Evolutionary conservation across 2,888 invertebrate genomes (phyloP), one percentile per base, ranked within the genome.

Genomic region (Tachina grossa): DNA sequence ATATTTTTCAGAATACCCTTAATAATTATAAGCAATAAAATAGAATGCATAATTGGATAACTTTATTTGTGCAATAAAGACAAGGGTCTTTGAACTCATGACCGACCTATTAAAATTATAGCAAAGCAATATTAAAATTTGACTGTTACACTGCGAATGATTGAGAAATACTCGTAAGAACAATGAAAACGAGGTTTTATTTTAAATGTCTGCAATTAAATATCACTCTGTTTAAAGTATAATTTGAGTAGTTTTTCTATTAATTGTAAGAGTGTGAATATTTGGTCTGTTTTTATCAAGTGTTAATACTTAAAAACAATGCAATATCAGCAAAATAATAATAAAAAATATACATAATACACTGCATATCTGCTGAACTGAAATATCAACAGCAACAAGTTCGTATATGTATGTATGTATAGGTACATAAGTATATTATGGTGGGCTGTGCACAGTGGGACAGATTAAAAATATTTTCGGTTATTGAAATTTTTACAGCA

Each of bases 81-180:
- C 31, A 47, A 72, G 61, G 83, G 79, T 83, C 79, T 83, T 72
- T 83, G 79, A 82, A 85, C 85, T 65, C 57, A 41, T 79, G 69
- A 82, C 82, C 83, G 85, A 78, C 75, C 82, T 57, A 82, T 55
- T 74, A 45, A 77, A 81, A 69, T 43, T 63, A 80, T 79, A 49
- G 59, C 19, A 68, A 65, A 16, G 19, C 41, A 14, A 22, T 31
- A 31, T 66, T 49, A 31, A 31, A 14, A 49, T 49, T 66, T 49
- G 47, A 10, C n/a, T 31, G 22, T 66, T 49, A 57, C 14, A 41
- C 22, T 69, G n/a, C 43, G 41, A 49, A 31, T 51, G 5, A 22
- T 51, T 66, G 31, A 31, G 6, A 31, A 31, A 31, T 41, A n/a
- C n/a, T n/a, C n/a, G n/a, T n/a, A 22, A 51, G 31, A 65, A 16